Evolutionary conservation across 2,113 vertebrate genomes (phyloP).

Genomic region (Pteruthius melanotis): DNA sequence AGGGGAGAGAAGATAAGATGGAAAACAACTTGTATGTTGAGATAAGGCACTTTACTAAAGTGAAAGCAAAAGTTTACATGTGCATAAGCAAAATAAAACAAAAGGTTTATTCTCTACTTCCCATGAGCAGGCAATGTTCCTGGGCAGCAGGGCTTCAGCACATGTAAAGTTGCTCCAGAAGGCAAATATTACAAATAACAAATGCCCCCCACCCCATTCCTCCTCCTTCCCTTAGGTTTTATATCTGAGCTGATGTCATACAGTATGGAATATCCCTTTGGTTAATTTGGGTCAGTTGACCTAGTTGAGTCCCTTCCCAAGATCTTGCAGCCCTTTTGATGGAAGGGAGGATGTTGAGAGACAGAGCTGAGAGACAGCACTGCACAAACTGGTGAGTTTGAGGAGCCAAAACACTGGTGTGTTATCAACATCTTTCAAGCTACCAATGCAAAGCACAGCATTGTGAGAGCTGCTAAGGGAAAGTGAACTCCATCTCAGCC

Average conservation of each 20-base stretch:
- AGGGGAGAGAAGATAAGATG: not conserved
- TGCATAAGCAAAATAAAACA: not conserved
- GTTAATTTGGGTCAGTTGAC: not conserved
- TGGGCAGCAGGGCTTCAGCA: not conserved
- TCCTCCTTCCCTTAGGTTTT: not conserved
- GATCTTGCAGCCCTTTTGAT: not conserved
- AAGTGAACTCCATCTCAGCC: not conserved
- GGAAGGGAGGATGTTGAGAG: not conserved
- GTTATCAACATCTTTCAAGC: not conserved
- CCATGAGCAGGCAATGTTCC: not conserved
- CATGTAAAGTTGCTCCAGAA: not conserved
- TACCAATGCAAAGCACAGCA: not conserved
- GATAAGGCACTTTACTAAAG: not conserved
- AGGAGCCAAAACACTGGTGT: not conserved
- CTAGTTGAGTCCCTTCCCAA: not conserved
- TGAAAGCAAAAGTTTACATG: accelerated
- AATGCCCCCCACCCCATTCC: not conserved
- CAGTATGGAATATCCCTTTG: not conserved
- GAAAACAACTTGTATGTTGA: not conserved
- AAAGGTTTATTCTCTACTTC: not conserved
- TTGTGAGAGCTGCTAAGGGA: not conserved
- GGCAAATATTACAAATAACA: not conserved
- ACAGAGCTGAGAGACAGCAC: not conserved
- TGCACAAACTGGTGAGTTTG: too few species aligned
- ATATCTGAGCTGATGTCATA: not conserved